Evolutionary conservation across 2,113 vertebrate species (phyloP).

Genomic region (Eleginops maclovinus): DNA sequence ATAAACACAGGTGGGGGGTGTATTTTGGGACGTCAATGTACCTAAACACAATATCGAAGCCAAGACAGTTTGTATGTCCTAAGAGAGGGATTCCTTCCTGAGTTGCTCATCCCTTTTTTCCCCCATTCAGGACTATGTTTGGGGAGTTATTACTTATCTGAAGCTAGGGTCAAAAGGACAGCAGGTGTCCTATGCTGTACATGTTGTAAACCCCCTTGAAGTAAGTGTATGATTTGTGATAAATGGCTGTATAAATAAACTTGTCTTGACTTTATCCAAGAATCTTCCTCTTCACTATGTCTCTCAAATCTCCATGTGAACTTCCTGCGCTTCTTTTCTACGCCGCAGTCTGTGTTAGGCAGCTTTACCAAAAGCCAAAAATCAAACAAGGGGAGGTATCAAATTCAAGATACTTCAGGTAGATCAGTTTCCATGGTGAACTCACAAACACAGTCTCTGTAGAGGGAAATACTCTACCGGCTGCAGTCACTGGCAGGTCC

Average conservation of each 20-base stretch:
- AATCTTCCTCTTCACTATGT: slow-evolving; percentile 28
- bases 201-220: neutral
- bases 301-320: slow-evolving; percentile 16
- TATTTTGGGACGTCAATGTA: slow-evolving; percentile 44
- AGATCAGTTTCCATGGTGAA: slow-evolving; percentile 52
- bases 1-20: slow-evolving; percentile 49
- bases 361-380: slow-evolving; percentile 24
- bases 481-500: slow-evolving; percentile 44
- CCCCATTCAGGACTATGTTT: neutral
- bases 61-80: neutral
- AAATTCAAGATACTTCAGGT: slow-evolving; percentile 26
- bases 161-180: neutral
- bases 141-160: neutral
- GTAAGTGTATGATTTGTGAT: neutral
- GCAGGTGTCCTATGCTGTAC: neutral
- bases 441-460: slow-evolving; percentile 18
- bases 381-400: slow-evolving; percentile 40
- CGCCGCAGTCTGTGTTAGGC: neutral
- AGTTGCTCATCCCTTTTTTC: neutral
- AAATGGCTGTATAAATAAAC: neutral
- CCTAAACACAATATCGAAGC: slow-evolving; percentile 52
- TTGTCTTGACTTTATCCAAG: slow-evolving; percentile 25
- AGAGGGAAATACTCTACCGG: slow-evolving; percentile 24
- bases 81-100: neutral
- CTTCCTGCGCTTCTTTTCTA: slow-evolving; percentile 40